phyloP scores from a whole-genome alignment of 2,113 vertebrate genomes.

The Chloropsis cyanopogon region DNA sequence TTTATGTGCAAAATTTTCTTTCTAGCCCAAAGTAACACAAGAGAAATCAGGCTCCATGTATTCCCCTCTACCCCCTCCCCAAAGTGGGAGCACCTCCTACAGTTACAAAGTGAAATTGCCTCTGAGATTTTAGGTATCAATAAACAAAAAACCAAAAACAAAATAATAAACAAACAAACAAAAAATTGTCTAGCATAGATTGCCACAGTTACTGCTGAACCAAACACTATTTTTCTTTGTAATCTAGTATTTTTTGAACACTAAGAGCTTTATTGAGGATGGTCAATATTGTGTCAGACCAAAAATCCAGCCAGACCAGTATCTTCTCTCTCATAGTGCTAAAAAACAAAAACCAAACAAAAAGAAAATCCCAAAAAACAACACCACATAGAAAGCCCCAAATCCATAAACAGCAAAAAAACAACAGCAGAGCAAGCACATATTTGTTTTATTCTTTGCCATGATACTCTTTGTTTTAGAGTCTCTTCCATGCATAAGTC shows the following conservation, averaged over 20 bases:
- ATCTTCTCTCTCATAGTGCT: not conserved
- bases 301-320: not conserved
- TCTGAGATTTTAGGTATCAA: not conserved
- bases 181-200: not conserved
- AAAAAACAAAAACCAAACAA: not conserved
- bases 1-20: not conserved
- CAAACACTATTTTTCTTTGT: not conserved
- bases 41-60: not conserved
- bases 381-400: not conserved
- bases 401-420: not conserved
- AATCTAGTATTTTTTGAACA: not conserved
- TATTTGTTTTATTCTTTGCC: not conserved
- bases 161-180: not conserved
- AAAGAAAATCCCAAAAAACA: accelerated
- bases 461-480: not conserved
- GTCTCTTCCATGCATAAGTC: not conserved
- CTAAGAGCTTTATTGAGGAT: not conserved
- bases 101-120: not conserved
- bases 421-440: not conserved
- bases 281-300: not conserved
- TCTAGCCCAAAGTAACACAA: not conserved
- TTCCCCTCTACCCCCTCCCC: accelerated
- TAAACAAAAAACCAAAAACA: not conserved
- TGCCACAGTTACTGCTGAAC: not conserved
- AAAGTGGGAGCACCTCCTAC: not conserved